These are phyloP conservation scores for Dione vanillae DNA, from an alignment of 2,888 invertebrate species.

Conservation along the genomic window DNA sequence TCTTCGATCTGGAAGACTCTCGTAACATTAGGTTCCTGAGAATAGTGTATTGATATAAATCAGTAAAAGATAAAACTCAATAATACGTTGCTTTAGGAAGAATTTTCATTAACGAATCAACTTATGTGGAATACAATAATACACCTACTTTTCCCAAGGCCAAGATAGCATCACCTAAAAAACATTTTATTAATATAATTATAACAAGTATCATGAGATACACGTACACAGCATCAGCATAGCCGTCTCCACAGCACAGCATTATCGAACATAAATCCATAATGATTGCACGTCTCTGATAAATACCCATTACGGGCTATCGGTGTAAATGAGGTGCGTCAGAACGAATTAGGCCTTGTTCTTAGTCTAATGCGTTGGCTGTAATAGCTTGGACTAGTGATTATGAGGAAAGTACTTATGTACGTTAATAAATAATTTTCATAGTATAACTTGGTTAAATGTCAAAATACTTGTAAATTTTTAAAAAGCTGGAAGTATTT, in stretches of 20 bases:
- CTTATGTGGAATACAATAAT: background rate
- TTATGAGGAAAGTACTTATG: constrained; percentile 13
- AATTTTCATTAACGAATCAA: too few relatives aligned
- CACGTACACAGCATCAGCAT: constrained; percentile 28
- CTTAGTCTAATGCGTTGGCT: constrained; percentile 56
- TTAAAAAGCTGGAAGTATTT: too few relatives aligned
- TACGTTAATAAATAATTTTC: background rate
- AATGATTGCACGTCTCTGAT: constrained; percentile 66
- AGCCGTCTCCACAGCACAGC: constrained; percentile 46
- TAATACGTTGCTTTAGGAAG: too few relatives aligned
- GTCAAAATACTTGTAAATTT: too few relatives aligned
- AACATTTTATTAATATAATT: constrained; percentile 9
- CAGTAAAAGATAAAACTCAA: too few relatives aligned
- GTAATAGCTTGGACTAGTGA: constrained; percentile 44
- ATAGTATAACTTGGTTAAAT: background rate
- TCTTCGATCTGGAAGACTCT: too few relatives aligned
- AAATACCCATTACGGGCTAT: constrained; percentile 64
- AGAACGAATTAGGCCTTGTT: constrained; percentile 57
- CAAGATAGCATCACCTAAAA: background rate
- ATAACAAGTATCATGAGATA: constrained; percentile 24
- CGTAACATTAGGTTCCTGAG: too few relatives aligned
- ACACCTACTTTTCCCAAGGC: background rate
- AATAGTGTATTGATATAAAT: too few relatives aligned
- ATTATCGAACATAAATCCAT: constrained; percentile 74
- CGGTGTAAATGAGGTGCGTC: constrained; percentile 69